A percentile compares a stretch with the other conserved stretches of the same genome.
These are phyloP conservation scores for Peromyscus nudipes DNA, from an alignment of 2,797 vertebrate species.

Conservation along the genomic window DNA sequence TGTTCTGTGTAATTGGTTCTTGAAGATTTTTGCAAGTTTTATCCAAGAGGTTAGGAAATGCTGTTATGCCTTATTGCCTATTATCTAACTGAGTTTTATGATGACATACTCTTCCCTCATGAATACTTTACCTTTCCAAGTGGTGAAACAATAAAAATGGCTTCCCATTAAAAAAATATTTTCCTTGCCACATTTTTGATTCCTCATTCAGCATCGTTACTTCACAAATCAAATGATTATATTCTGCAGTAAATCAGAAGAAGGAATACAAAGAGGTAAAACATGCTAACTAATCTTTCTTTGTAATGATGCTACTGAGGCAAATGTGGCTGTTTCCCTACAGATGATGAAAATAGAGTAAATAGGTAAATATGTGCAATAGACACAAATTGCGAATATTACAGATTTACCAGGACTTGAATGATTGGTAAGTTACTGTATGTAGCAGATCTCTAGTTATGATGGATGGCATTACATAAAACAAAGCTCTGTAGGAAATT, in stretches of 20 bases:
- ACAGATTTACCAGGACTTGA: not conserved
- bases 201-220: conserved; percentile 81
- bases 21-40: conserved; percentile 82
- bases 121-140: conserved; percentile 86
- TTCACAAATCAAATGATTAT: conserved; percentile 86
- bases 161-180: conserved; percentile 83
- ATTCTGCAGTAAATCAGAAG: conserved; percentile 87
- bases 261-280: conserved; percentile 82
- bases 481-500: conserved; percentile 57
- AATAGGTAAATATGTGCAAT: conserved; percentile 70
- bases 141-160: conserved; percentile 80
- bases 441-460: conserved; percentile 45
- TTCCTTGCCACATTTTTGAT: conserved; percentile 85
- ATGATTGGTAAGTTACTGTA: conserved; percentile 45
- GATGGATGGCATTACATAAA: conserved; percentile 73
- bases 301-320: conserved; percentile 79
- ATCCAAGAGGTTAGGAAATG: conserved; percentile 76
- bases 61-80: conserved; percentile 77
- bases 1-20: conserved; percentile 76
- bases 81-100: conserved; percentile 86
- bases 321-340: conserved; percentile 75
- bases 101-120: conserved; percentile 85
- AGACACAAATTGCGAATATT: not conserved
- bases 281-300: conserved; percentile 82
- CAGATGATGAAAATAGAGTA: conserved; percentile 59